Evolutionary conservation across 2,797 vertebrate species (phyloP).

Genomic region (Brachymystax lenok): DNA sequence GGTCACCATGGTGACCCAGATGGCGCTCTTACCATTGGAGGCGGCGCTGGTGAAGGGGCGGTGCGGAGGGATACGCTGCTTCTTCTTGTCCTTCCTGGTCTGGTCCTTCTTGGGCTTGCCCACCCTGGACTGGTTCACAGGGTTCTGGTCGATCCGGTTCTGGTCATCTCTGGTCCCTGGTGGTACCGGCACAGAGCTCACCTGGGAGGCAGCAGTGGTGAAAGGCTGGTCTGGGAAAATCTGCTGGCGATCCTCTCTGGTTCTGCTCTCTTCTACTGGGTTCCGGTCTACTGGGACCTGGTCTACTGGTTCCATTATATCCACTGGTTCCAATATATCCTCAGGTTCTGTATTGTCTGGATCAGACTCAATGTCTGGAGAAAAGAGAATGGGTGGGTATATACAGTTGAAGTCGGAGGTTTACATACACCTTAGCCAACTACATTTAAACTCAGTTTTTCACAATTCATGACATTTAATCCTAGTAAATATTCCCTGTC

Average conservation of each 20-base stretch:
- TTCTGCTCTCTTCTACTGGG: conserved; percentile 67
- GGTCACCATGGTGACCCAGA: conserved; percentile 62
- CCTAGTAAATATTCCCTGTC: no score
- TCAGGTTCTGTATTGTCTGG: conserved; percentile 49
- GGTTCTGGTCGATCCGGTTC: conserved; percentile 32
- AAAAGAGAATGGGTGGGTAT: background rate
- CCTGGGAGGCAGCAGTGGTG: background rate
- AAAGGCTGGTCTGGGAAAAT: conserved; percentile 27
- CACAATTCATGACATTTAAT: no score
- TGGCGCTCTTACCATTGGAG: conserved; percentile 61
- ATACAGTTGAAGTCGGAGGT: no score
- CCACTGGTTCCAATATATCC: conserved; percentile 46
- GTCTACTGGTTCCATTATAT: background rate
- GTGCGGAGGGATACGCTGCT: conserved; percentile 28
- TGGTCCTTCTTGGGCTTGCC: background rate
- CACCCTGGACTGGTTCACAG: conserved; percentile 32
- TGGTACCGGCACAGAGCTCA: background rate
- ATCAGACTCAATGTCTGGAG: conserved; percentile 67
- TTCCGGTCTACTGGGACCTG: conserved; percentile 52
- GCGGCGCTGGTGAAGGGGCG: conserved; percentile 35
- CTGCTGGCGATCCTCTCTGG: conserved; percentile 66
- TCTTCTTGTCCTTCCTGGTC: conserved; percentile 39
- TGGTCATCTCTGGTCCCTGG: conserved; percentile 7
- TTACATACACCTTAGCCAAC: no score
- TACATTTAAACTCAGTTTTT: no score